These are phyloP conservation scores for Acronicta psi DNA, from an alignment of 2,888 invertebrate species.

Conservation along the genomic window DNA sequence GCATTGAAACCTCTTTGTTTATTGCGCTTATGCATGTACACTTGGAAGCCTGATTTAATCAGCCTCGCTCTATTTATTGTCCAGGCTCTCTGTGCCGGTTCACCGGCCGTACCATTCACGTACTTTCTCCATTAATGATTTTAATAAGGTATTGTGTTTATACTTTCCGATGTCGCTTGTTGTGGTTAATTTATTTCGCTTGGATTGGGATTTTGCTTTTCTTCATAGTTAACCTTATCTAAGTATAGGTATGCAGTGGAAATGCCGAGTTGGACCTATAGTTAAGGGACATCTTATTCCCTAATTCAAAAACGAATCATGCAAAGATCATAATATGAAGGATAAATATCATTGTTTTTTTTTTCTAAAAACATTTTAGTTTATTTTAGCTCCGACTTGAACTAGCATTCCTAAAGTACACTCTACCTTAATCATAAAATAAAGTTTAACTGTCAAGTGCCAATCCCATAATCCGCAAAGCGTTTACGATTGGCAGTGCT, in stretches of 20 bases:
- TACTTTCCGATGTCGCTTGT: conserved; percentile 32
- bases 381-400: too few relatives aligned
- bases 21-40: not conserved
- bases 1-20: not conserved
- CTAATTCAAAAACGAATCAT: too few relatives aligned
- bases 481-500: too few relatives aligned
- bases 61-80: conserved; percentile 49
- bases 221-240: too few relatives aligned
- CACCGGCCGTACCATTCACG: conserved; percentile 51
- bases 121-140: conserved; percentile 56
- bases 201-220: conserved; percentile 1
- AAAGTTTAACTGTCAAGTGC: too few relatives aligned
- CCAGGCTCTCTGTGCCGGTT: conserved; percentile 50
- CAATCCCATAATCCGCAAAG: not conserved
- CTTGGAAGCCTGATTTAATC: conserved; percentile 32
- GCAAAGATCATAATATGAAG: too few relatives aligned
- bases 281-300: too few relatives aligned
- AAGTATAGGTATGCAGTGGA: not conserved
- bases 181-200: conserved; percentile 24
- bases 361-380: too few relatives aligned
- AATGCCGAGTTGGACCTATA: not conserved
- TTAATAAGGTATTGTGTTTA: conserved; percentile 58
- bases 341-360: too few relatives aligned
- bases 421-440: too few relatives aligned
- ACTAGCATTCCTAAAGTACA: too few relatives aligned